Evolutionary conservation across 1,140 invertebrate genomes (phyloP).

Genomic region (Leptopilina clavipes): DNA sequence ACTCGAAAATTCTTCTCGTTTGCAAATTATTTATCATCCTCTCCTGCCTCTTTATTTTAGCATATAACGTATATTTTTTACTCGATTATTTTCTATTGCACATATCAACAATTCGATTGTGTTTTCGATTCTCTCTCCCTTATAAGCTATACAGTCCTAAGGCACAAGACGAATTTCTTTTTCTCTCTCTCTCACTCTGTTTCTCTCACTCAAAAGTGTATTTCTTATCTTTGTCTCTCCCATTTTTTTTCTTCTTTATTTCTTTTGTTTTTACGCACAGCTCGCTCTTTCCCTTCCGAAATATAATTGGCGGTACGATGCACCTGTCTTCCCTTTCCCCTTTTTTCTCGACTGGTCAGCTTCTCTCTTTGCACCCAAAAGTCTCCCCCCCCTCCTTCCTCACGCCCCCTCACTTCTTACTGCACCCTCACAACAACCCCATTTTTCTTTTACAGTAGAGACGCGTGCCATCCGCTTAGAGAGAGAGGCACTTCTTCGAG

Average conservation of each 20-base stretch:
- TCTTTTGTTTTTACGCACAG: conserved; percentile 63
- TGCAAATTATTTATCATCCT: background rate
- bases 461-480: conserved; percentile 62
- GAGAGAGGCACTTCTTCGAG: conserved; percentile 51
- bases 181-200: conserved; percentile 23
- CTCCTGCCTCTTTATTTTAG: background rate
- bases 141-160: background rate
- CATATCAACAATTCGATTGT: conserved; percentile 1
- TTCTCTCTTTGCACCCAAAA: conserved; percentile 24
- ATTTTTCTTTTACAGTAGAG: conserved; percentile 56
- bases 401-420: conserved; percentile 39
- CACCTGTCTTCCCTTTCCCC: conserved; percentile 70
- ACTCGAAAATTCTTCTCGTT: no score
- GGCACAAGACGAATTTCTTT: conserved; percentile 30
- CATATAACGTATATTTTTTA: background rate
- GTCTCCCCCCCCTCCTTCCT: conserved; percentile 32
- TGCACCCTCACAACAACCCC: conserved; percentile 37
- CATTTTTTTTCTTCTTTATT: conserved; percentile 51
- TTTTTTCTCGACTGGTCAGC: conserved; percentile 34
- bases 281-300: conserved; percentile 72
- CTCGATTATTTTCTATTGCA: background rate
- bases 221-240: no score
- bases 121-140: background rate
- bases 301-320: conserved; percentile 76
- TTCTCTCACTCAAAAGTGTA: conserved; percentile 41